Evolutionary conservation across 2,113 vertebrate species (phyloP), one percentile per base, ranked within the genome.

Genomic region (Pollimyrus isidori): DNA sequence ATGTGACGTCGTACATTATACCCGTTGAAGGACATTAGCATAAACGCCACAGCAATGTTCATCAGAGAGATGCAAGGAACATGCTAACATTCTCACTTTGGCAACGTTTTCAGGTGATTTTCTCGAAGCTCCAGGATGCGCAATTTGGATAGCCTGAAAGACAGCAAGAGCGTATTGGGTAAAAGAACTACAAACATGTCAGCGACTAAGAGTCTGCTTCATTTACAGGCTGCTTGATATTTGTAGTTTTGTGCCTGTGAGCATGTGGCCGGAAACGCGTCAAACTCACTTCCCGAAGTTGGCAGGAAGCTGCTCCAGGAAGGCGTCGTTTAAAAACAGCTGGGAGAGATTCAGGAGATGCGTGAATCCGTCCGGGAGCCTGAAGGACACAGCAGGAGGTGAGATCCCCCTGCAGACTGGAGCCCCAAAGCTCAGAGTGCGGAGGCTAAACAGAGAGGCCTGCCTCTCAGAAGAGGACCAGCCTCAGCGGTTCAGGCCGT

Each of bases 271-370:
- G n/a, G 21, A 62, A n/a, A n/a, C 21, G 9, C 2, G 10, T 4
- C 92, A 45, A 26, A 45, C 95, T 97, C 97, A 99, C 98, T 98
- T 99, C 95, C 98, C 98, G 95, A 99, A 99, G 95, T 99, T 99
- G 92, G 98, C 97, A 89, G 98, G 98, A 93, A 99, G 97, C 95
- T 97, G 98, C 95, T 99, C 98, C 94, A 99, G 95, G 95, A 99
- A 99, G 96, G 98, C 98, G 95, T 99, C 98, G 4, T 99, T 99
- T 93, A 99, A 96, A 94, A 99, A 99, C 94, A 99, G 98, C 96
- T 99, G 98, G 93, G 98, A 98, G 96, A 99, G 93, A 95, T 99
- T 99, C 93, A 99, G 96, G 93, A 99, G 98, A 94, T 99, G 98
- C 0, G 98, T 99, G 92, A 99, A 99, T 92, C 98, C 98, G 94